These are phyloP conservation scores for Stichopus chloronotus DNA, from an alignment of 35 echinoderm and acorn worm species.

Conservation along the genomic window DNA sequence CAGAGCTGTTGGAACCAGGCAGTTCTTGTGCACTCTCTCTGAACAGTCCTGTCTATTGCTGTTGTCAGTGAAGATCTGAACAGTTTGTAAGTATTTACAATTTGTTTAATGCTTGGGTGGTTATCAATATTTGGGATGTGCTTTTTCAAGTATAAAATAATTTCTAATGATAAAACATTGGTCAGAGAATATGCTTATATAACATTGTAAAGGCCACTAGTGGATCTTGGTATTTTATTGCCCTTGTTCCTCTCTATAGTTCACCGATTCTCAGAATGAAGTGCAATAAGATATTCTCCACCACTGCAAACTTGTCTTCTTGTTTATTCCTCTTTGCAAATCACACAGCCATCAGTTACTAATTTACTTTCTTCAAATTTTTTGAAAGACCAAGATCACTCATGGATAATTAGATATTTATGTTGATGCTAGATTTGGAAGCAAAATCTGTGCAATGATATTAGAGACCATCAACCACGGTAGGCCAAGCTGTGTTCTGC, in stretches of 20 bases:
- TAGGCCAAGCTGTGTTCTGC: too few relatives aligned
- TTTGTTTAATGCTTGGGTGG: background rate
- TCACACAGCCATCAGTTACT: too few relatives aligned
- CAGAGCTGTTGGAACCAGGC: background rate
- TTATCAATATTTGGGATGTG: conserved; percentile 11
- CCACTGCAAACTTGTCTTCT: too few relatives aligned
- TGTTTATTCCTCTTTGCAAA: too few relatives aligned
- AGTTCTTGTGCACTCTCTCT: background rate
- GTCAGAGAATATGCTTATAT: background rate
- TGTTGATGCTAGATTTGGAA: too few relatives aligned
- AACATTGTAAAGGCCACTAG: background rate
- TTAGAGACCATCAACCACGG: too few relatives aligned
- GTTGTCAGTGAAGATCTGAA: conserved; percentile 7
- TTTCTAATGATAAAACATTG: background rate
- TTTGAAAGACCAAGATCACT: too few relatives aligned
- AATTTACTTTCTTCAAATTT: too few relatives aligned
- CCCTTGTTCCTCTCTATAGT: background rate
- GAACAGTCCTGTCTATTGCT: background rate
- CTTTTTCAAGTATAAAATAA: background rate
- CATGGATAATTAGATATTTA: too few relatives aligned
- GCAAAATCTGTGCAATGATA: too few relatives aligned
- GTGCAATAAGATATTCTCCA: too few relatives aligned
- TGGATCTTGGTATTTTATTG: conserved; percentile 11
- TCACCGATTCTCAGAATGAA: too few relatives aligned
- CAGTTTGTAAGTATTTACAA: conserved; percentile 1